Percentiles rank a stretch among this genome's conserved stretches.
Conservation (phyloP, 2,888 invertebrate species). For the Synanthedon andrenaeformis region DNA sequence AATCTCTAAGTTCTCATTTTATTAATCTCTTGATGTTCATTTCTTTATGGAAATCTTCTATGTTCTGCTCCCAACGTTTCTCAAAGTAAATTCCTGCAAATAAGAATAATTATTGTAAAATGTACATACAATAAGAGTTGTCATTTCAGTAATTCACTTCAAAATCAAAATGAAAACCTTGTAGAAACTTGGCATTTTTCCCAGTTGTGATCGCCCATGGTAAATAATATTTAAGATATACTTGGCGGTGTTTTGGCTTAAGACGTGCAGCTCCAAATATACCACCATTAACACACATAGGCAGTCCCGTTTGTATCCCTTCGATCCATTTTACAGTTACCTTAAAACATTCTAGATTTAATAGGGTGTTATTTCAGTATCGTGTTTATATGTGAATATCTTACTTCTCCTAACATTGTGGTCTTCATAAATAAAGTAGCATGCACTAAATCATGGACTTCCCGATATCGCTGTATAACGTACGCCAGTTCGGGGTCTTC, state of each 20-base stretch:
- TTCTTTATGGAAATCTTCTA: constrained; percentile 83
- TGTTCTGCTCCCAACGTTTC: constrained; percentile 90
- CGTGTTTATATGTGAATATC: constrained; percentile 1
- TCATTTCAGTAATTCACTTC: background rate
- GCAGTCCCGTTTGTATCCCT: constrained; percentile 92
- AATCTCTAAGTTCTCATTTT: constrained; percentile 15
- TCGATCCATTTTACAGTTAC: constrained; percentile 98
- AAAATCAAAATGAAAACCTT: constrained; percentile 73
- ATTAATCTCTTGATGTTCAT: constrained; percentile 77
- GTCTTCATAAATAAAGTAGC: constrained; percentile 93
- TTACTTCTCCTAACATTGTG: constrained; percentile 85
- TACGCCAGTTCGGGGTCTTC: constrained; percentile 91
- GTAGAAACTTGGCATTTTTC: constrained; percentile 78
- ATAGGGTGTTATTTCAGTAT: background rate
- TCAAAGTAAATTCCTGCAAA: constrained; percentile 83
- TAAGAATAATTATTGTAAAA: background rate
- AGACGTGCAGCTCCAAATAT: constrained; percentile 91
- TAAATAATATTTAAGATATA: constrained; percentile 81
- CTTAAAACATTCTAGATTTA: constrained; percentile 50
- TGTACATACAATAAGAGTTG: background rate
- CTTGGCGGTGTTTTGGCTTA: constrained; percentile 83
- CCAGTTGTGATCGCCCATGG: constrained; percentile 91
- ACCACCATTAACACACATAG: constrained; percentile 95
- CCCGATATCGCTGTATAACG: constrained; percentile 97
- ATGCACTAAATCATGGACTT: constrained; percentile 96